A percentile compares a stretch with the other conserved stretches of the same genome.
Conservation (phyloP, 2,888 invertebrate species). For the Boloria selene region DNA sequence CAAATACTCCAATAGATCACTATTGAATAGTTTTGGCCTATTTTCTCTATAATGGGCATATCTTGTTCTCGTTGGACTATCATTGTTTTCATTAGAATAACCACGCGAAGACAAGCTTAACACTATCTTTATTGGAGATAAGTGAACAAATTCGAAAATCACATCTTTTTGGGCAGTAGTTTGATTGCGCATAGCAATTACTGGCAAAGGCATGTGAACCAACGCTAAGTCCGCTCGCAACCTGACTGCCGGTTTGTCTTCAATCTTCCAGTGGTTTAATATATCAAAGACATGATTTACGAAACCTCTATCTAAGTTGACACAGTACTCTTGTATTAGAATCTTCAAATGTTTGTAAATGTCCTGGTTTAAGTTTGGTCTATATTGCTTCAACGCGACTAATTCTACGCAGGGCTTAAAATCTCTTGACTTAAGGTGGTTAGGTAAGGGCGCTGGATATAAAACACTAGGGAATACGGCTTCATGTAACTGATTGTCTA, state of each 20-base stretch:
- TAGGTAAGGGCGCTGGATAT: constrained; percentile 82
- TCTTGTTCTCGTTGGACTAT: constrained; percentile 57
- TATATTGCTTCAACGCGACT: constrained; percentile 77
- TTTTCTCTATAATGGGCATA: constrained; percentile 70
- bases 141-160: constrained; percentile 81
- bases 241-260: constrained; percentile 82
- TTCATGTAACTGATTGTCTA: constrained; percentile 89
- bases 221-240: constrained; percentile 81
- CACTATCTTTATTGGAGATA: constrained; percentile 83
- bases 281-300: constrained; percentile 84
- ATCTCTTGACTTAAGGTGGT: constrained; percentile 59
- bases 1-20: constrained; percentile 84
- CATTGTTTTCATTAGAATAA: constrained; percentile 59
- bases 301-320: constrained; percentile 87
- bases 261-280: constrained; percentile 82
- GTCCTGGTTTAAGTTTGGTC: constrained; percentile 76
- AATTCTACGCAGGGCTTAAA: constrained; percentile 84
- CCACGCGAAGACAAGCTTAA: constrained; percentile 83
- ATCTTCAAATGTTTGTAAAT: constrained; percentile 85
- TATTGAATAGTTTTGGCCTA: constrained; percentile 77
- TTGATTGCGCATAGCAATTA: constrained; percentile 70
- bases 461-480: constrained; percentile 87
- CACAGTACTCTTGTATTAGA: constrained; percentile 84
- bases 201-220: constrained; percentile 82
- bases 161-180: constrained; percentile 64